Conservation (phyloP, 2,888 invertebrate species). For the Agrochola circellaris region DNA sequence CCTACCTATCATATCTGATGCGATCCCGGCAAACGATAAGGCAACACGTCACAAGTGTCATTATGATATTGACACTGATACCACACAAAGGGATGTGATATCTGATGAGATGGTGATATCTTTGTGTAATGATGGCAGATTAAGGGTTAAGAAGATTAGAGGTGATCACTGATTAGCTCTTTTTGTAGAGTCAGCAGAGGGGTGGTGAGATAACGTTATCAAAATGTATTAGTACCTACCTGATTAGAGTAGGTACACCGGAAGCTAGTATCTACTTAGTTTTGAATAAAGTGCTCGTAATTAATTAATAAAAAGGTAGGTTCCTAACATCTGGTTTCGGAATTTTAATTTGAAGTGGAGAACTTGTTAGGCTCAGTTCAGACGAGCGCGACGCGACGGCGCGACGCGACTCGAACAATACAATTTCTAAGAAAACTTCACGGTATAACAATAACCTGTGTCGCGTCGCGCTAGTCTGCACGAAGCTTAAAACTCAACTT, state of each 20-base stretch:
- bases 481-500: no score
- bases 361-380: no score
- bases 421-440: no score
- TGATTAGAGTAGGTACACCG: neutral
- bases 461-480: no score
- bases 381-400: no score
- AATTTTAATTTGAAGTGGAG: no score
- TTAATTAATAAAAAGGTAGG: neutral
- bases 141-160: conserved; percentile 11
- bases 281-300: neutral
- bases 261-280: neutral
- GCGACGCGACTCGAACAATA: no score
- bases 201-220: neutral
- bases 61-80: conserved; percentile 66
- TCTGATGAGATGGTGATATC: conserved; percentile 27
- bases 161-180: conserved; percentile 31
- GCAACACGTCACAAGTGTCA: conserved; percentile 50
- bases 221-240: neutral
- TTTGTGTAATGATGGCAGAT: conserved; percentile 23
- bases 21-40: conserved; percentile 62
- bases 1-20: conserved; percentile 56
- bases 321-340: neutral
- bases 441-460: no score
- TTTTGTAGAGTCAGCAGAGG: conserved; percentile 16
- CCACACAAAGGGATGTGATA: conserved; percentile 30